Percentiles rank a stretch among this genome's conserved stretches.
These are phyloP conservation scores for Drosophila nannoptera DNA, from an alignment of 1,140 invertebrate genomes.

Conservation along the genomic window DNA sequence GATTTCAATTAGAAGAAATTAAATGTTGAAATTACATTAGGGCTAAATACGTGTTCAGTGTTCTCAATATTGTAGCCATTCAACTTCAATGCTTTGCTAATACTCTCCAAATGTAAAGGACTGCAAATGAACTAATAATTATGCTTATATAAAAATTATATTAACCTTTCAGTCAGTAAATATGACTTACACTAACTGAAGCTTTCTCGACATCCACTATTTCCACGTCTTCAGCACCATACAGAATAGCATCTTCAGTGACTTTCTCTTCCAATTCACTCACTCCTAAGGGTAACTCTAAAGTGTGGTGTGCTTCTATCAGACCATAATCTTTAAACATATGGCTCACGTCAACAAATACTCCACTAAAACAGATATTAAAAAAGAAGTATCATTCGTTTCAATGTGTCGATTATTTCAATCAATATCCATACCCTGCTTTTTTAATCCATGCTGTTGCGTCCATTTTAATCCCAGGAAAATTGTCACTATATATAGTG, in stretches of 20 bases:
- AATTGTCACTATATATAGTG: constrained; percentile 70
- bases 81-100: constrained; percentile 37
- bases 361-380: constrained; percentile 39
- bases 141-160: not conserved
- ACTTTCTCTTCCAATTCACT: constrained; percentile 80
- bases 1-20: not conserved
- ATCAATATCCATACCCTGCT: constrained; percentile 70
- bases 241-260: constrained; percentile 83
- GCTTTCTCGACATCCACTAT: constrained; percentile 77
- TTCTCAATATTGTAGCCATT: constrained; percentile 52
- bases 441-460: constrained; percentile 80
- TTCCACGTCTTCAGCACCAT: constrained; percentile 83
- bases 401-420: not conserved
- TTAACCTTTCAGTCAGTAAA: too few species aligned
- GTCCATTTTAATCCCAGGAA: constrained; percentile 61
- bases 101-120: constrained; percentile 33
- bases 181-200: constrained; percentile 72
- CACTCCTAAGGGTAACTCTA: constrained; percentile 18
- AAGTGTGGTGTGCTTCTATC: constrained; percentile 78
- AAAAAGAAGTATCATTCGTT: constrained; percentile 1
- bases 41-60: constrained; percentile 55
- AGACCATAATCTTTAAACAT: constrained; percentile 81
- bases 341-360: constrained; percentile 65
- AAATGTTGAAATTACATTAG: constrained; percentile 37
- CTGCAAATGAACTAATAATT: constrained; percentile 52